Conservation (phyloP, 2,113 vertebrate species). For the Nibea albiflora region DNA sequence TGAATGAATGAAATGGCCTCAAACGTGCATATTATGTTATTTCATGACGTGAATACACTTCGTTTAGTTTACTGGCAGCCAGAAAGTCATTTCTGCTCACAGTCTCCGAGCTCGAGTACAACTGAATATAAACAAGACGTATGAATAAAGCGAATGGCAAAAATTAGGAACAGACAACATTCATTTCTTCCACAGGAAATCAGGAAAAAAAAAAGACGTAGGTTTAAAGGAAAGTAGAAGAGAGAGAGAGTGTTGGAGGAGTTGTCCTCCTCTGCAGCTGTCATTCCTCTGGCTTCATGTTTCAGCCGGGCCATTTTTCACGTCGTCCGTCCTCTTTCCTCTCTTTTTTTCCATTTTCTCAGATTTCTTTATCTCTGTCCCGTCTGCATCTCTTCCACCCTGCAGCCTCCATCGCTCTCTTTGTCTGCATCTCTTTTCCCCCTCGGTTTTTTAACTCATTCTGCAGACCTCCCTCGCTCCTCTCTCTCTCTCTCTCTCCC, state of each 20-base stretch:
- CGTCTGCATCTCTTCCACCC: neutral
- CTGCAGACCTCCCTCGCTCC: neutral
- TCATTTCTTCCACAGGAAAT: constrained; percentile 1
- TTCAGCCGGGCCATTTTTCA: neutral
- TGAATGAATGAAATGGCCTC: neutral
- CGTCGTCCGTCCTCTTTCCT: neutral
- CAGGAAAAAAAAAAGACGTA: neutral
- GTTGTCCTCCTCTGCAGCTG: constrained; percentile 3
- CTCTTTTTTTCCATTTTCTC: neutral
- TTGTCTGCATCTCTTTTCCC: neutral
- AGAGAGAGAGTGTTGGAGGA: neutral
- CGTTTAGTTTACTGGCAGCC: neutral
- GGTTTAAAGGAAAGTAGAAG: neutral
- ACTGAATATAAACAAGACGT: neutral
- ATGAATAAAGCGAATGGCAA: neutral
- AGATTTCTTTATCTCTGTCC: neutral
- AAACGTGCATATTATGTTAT: neutral
- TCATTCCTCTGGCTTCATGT: constrained; percentile 9
- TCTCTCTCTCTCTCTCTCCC: neutral
- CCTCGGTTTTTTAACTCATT: neutral
- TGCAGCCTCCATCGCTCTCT: neutral
- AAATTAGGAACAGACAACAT: neutral
- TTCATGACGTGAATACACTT: neutral
- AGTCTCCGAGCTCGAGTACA: neutral
- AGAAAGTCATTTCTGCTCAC: neutral